Evolutionary conservation across 2,888 invertebrate species (phyloP).

Genomic region (Tetrapedia diversipes): DNA sequence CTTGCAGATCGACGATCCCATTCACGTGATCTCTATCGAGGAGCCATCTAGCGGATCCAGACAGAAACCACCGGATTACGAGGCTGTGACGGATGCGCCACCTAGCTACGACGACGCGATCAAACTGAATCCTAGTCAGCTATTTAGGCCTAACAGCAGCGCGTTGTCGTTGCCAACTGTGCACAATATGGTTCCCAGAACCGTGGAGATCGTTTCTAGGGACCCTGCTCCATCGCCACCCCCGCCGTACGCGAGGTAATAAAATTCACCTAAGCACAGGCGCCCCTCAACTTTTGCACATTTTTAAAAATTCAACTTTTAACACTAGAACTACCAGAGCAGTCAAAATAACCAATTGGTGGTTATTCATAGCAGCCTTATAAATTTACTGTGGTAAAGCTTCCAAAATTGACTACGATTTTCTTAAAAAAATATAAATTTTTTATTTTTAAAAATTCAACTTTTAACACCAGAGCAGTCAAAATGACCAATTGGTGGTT

Average conservation of each 20-base stretch:
- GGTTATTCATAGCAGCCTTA: too few relatives aligned
- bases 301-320: too few relatives aligned
- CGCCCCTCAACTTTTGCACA: too few relatives aligned
- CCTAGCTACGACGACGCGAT: constrained; percentile 90
- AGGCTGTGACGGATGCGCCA: constrained; percentile 87
- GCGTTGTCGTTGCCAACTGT: constrained; percentile 60
- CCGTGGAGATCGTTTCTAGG: constrained; percentile 68
- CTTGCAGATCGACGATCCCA: constrained; percentile 87
- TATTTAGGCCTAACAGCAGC: constrained; percentile 76
- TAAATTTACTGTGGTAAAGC: too few relatives aligned
- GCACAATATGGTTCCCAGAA: constrained; percentile 67
- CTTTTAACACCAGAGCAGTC: too few relatives aligned
- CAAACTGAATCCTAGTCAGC: constrained; percentile 87
- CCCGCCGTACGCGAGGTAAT: constrained; percentile 81
- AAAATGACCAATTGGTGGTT: too few relatives aligned
- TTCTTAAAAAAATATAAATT: too few relatives aligned
- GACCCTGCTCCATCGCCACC: constrained; percentile 76
- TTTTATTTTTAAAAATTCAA: too few relatives aligned
- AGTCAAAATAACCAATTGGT: too few relatives aligned
- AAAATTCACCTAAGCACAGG: too few relatives aligned
- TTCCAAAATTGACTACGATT: too few relatives aligned
- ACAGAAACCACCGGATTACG: constrained; percentile 90
- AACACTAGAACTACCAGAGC: too few relatives aligned
- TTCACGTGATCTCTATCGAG: constrained; percentile 87
- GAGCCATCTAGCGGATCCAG: constrained; percentile 84